Evolutionary conservation across 2,797 vertebrate genomes (phyloP), one percentile per base, ranked within the genome.

Genomic region (Anguilla marmorata): DNA sequence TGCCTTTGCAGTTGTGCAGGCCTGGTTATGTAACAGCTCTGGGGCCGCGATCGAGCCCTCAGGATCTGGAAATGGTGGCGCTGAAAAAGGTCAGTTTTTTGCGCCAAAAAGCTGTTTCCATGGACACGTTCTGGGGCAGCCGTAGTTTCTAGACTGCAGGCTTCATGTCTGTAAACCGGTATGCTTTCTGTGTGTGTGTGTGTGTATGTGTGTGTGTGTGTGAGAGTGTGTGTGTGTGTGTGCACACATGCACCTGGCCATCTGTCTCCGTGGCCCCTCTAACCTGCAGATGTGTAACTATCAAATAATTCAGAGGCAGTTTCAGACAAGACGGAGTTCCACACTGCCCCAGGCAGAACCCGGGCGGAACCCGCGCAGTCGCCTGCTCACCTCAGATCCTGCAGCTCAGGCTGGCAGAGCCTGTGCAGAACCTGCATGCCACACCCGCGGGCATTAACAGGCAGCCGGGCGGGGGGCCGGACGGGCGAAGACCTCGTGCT

Each of bases 301-400:
- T 48, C 21, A 82, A 82, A 82, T 82, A 82, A 82, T 82, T 82
- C 27, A 19, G 41, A 66, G 85, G 58, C 85, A 45, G 85, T 27
- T 86, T 86, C 58, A 86, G 85, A 86, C 85, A 86, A 45, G 85
- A 86, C 85, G 2, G 37, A 1, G 85, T 56, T 86, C 56, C 85
- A 33, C 16, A 12, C 19, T 16, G 33, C 85, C 85, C 58, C n/a
- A 24, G 85, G 56, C 58, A 24, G 16, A 27, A 85, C 85, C 58
- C n/a, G 12, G 85, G 56, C 58, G 8, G 16, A 27, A 85, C 84
- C 84, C 9, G 16, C 12, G 6, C 76, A 50, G 79, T 50, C 27
- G 24, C 37, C 30, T 45, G 24, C 74, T 41, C 41, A 82, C 50
- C 79, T 82, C 45, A 21, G 41, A 48, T 50, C 21, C 79, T 82